These are phyloP conservation scores for Percina caprodes DNA, from an alignment of 2,113 vertebrate genomes.

Conservation along the genomic window DNA sequence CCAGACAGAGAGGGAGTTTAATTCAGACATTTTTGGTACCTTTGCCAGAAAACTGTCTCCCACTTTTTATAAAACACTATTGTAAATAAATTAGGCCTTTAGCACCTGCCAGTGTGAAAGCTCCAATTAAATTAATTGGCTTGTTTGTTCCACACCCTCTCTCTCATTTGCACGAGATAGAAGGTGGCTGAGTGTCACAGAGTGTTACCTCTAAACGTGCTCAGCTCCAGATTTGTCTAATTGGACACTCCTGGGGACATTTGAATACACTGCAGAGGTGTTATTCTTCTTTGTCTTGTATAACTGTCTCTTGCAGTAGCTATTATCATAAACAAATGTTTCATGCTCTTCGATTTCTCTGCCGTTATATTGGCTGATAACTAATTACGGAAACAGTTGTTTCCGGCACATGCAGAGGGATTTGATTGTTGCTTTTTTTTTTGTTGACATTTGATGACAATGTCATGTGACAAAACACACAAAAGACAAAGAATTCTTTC, in stretches of 20 bases:
- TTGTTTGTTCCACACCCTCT: constrained; percentile 63
- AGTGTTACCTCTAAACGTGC: constrained; percentile 54
- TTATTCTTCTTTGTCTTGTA: constrained; percentile 50
- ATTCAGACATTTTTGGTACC: too few species aligned
- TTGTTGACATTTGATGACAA: constrained; percentile 45
- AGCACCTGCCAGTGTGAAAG: constrained; percentile 51
- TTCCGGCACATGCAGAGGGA: constrained; percentile 58
- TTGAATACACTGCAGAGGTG: constrained; percentile 39
- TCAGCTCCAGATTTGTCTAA: constrained; percentile 61
- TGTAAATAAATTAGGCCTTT: constrained; percentile 19
- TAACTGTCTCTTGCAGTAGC: constrained; percentile 41
- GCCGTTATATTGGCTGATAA: constrained; percentile 52
- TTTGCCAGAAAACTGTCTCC: too few species aligned
- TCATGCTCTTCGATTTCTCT: constrained; percentile 16
- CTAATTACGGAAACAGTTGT: constrained; percentile 66
- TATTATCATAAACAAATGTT: constrained; percentile 36
- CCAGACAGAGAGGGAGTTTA: too few species aligned
- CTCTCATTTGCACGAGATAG: constrained; percentile 31
- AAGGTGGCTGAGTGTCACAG: constrained; percentile 44
- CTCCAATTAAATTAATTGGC: constrained; percentile 70
- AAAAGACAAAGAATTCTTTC: constrained; percentile 24
- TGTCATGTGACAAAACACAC: constrained; percentile 52
- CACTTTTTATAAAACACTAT: too few species aligned
- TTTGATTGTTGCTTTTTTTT: constrained; percentile 60
- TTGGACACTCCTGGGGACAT: constrained; percentile 65